A percentile compares a stretch with the other conserved stretches of the same genome.
These are phyloP conservation scores for Lycia hirtaria DNA, from an alignment of 2,888 invertebrate species.

Conservation along the genomic window DNA sequence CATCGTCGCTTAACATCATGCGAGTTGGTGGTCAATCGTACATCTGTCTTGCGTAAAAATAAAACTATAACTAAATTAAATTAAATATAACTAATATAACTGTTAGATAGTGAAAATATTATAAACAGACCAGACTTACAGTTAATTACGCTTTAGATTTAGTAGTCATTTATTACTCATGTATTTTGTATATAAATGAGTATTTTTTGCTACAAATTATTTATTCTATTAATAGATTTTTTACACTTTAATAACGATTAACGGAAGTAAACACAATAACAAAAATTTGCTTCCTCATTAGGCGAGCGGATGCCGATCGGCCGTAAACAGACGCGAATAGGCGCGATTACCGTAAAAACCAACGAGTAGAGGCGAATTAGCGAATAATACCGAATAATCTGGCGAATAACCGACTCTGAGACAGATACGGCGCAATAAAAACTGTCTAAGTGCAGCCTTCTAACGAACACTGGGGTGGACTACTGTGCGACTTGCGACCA, in stretches of 20 bases:
- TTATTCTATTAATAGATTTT: no score
- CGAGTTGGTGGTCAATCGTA: no score
- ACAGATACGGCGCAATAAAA: slow-evolving; percentile 34
- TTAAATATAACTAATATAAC: no score
- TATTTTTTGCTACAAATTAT: no score
- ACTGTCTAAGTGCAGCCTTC: slow-evolving; percentile 35
- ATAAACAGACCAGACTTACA: no score
- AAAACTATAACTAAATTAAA: no score
- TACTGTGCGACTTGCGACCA: neutral
- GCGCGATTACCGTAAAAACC: slow-evolving; percentile 52
- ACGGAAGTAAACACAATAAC: slow-evolving; percentile 14
- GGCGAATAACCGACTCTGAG: slow-evolving; percentile 37
- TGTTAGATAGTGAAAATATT: no score
- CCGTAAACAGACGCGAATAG: slow-evolving; percentile 52
- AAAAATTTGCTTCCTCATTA: slow-evolving; percentile 39
- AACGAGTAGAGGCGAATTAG: slow-evolving; percentile 53
- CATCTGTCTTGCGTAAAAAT: no score
- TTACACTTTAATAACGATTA: neutral
- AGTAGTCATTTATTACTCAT: no score
- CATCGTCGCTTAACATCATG: no score
- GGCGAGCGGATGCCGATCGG: slow-evolving; percentile 46
- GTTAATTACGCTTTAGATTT: no score
- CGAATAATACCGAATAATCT: slow-evolving; percentile 46
- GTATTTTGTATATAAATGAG: no score
- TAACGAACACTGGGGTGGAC: slow-evolving; percentile 13